phyloP scores from a whole-genome alignment of 2,797 vertebrate species.

The Cyprinodon diabolis region DNA sequence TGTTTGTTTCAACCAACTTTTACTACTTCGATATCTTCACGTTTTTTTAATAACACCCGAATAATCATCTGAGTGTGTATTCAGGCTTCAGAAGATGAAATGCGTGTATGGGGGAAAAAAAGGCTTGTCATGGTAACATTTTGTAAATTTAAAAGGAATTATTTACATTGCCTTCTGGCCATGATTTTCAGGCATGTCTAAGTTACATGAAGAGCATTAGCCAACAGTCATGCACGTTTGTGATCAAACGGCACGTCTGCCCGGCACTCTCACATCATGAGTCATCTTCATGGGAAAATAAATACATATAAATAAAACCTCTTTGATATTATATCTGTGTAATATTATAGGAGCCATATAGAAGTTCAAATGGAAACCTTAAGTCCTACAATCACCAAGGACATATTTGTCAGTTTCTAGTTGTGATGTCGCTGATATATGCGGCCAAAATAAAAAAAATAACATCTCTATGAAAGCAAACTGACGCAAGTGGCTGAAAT shows the following conservation, averaged over 20 bases:
- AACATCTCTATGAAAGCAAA: background rate
- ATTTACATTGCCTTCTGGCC: slow-evolving; percentile 55
- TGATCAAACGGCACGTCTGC: slow-evolving; percentile 22
- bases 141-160: slow-evolving; percentile 61
- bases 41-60: slow-evolving; percentile 12
- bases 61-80: slow-evolving; percentile 18
- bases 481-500: slow-evolving; percentile 29
- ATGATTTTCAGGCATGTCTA: slow-evolving; percentile 41
- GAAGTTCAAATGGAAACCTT: background rate
- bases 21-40: slow-evolving; percentile 2
- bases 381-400: background rate
- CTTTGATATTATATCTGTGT: too few species aligned
- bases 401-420: background rate
- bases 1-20: background rate
- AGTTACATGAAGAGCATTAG: slow-evolving; percentile 45
- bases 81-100: slow-evolving; percentile 49
- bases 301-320: background rate
- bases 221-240: slow-evolving; percentile 39
- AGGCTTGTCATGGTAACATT: slow-evolving; percentile 47
- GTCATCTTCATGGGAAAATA: slow-evolving; percentile 9
- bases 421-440: background rate
- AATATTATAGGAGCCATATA: too few species aligned
- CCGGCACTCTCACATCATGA: slow-evolving; percentile 18
- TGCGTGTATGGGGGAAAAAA: slow-evolving; percentile 7
- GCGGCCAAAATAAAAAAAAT: background rate